A percentile compares a stretch with the other conserved stretches of the same genome.
phyloP scores from a whole-genome alignment of 2,888 invertebrate species.

The Gandaritis pyraliata region DNA sequence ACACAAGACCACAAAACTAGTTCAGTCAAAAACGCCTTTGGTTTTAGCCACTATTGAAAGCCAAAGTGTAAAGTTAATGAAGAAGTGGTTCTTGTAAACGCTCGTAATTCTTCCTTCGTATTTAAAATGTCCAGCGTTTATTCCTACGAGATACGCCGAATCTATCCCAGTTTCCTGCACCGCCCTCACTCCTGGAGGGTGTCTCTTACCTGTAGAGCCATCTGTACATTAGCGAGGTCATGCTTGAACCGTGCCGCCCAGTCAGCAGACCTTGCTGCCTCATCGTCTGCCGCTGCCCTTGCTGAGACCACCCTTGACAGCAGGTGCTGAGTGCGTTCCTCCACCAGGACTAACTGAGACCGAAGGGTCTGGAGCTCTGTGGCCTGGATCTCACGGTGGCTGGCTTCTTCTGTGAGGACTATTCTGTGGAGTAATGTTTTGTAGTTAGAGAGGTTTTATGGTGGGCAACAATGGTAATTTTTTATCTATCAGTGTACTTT shows the following conservation, averaged over 20 bases:
- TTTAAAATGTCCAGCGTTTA: too few species aligned
- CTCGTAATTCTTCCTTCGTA: too few species aligned
- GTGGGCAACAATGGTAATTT: too few species aligned
- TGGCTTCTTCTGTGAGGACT: constrained; percentile 65
- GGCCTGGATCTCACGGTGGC: constrained; percentile 66
- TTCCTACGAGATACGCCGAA: too few species aligned
- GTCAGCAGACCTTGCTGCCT: constrained; percentile 74
- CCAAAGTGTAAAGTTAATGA: too few species aligned
- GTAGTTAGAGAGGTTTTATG: background rate
- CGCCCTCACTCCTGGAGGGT: too few species aligned
- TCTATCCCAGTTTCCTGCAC: too few species aligned
- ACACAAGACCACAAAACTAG: too few species aligned
- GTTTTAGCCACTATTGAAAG: too few species aligned
- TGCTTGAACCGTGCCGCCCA: constrained; percentile 82
- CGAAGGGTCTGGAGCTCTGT: constrained; percentile 73
- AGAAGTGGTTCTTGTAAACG: too few species aligned
- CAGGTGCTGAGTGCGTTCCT: constrained; percentile 74
- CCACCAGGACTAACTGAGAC: constrained; percentile 72
- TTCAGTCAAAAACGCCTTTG: too few species aligned
- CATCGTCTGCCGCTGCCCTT: constrained; percentile 78
- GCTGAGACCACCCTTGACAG: constrained; percentile 74
- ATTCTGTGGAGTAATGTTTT: constrained; percentile 50
- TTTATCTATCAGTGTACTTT: too few species aligned
- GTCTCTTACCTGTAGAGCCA: constrained; percentile 71
- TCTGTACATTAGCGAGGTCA: constrained; percentile 77